Evolutionary conservation across 2,888 invertebrate species (phyloP).

Genomic region (Fragum fragum): DNA sequence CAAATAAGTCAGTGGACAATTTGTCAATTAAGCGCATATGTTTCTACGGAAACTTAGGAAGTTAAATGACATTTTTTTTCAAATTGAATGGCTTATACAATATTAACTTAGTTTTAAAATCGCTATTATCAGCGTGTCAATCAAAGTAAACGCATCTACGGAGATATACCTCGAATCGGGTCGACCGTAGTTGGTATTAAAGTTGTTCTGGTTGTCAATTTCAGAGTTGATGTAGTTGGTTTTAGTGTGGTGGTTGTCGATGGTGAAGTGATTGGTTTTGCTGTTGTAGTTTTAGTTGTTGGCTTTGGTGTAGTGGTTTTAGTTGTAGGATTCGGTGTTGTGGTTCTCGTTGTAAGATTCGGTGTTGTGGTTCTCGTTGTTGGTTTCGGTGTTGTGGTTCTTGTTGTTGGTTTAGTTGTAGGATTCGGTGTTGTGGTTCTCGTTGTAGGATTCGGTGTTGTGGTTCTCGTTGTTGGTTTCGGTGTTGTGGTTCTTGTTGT

Average conservation of each 20-base stretch:
- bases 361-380: background rate
- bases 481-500: background rate
- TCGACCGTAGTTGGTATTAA: background rate
- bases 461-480: background rate
- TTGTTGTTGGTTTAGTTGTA: background rate
- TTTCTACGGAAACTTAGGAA: no score
- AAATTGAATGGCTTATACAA: no score
- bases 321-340: background rate
- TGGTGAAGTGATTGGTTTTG: background rate
- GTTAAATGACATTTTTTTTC: no score
- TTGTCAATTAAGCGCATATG: no score
- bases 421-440: background rate
- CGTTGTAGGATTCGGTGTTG: background rate
- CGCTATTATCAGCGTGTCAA: no score
- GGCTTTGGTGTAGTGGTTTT: no score
- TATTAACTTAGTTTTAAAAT: no score
- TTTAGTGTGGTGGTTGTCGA: background rate
- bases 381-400: background rate
- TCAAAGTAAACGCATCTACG: no score
- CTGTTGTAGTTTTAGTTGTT: background rate
- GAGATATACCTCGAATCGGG: constrained; percentile 1
- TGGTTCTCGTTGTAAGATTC: background rate
- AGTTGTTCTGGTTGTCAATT: background rate
- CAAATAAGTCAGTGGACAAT: no score
- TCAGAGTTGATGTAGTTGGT: background rate